Percentiles rank a stretch among this genome's conserved stretches.
Conservation (phyloP, 2,797 vertebrate species). For the Pseudomugil tenellus region DNA sequence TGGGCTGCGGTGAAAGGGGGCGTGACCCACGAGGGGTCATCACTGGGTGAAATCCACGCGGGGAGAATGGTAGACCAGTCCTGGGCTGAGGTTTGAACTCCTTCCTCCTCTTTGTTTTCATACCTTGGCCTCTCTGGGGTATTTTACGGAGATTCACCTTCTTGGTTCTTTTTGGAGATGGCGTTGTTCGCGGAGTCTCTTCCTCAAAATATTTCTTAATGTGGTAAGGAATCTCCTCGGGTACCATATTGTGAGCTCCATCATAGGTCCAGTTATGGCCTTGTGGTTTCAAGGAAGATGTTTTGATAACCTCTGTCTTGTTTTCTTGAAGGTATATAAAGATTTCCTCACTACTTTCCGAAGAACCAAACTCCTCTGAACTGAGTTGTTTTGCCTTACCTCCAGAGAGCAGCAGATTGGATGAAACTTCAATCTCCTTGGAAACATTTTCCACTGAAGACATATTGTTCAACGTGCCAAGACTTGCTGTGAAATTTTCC, state of each 20-base stretch:
- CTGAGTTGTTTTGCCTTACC: not conserved
- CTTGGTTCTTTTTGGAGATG: conserved; percentile 53
- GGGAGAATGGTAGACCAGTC: conserved; percentile 65
- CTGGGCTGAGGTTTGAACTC: conserved; percentile 71
- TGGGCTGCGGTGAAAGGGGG: conserved; percentile 35
- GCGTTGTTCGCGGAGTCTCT: conserved; percentile 26
- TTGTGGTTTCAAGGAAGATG: conserved; percentile 64
- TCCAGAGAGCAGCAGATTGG: conserved; percentile 14
- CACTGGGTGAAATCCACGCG: conserved; percentile 67
- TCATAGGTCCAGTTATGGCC: conserved; percentile 81
- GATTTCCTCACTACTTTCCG: conserved; percentile 72
- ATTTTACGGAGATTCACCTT: conserved; percentile 55
- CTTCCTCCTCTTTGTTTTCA: conserved; percentile 81
- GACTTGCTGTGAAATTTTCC: conserved; percentile 23
- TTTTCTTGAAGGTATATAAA: conserved; percentile 79
- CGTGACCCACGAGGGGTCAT: conserved; percentile 66
- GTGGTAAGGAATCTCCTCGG: conserved; percentile 71
- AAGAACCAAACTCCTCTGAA: conserved; percentile 28
- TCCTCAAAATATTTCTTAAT: conserved; percentile 76
- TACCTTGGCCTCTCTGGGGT: conserved; percentile 70
- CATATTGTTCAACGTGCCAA: conserved; percentile 21
- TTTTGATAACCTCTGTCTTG: conserved; percentile 71
- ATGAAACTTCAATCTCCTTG: conserved; percentile 5
- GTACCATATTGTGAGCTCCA: conserved; percentile 56
- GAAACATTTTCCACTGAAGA: conserved; percentile 31